Evolutionary conservation across 2,888 invertebrate genomes (phyloP).

Genomic region (Penaeus monodon): DNA sequence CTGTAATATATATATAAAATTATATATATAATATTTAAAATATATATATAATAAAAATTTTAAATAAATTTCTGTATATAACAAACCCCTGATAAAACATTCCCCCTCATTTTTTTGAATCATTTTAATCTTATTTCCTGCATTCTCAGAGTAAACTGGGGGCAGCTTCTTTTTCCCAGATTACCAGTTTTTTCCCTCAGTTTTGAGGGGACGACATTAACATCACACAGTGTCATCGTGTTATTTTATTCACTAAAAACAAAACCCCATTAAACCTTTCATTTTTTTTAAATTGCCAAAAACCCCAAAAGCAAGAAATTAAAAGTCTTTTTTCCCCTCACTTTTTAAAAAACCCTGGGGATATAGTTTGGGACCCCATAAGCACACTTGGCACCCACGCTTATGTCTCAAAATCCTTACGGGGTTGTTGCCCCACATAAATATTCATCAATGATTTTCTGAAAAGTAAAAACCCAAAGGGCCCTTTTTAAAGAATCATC

Average conservation of each 20-base stretch:
- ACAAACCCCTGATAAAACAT: slow-evolving; percentile 36
- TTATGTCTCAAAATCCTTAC: slow-evolving; percentile 54
- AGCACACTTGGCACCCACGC: slow-evolving; percentile 51
- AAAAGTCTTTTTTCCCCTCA: slow-evolving; percentile 21
- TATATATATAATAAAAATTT: no score
- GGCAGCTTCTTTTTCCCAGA: not conserved
- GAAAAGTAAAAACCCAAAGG: slow-evolving; percentile 36
- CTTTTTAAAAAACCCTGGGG: slow-evolving; percentile 26
- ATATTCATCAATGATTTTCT: slow-evolving; percentile 65
- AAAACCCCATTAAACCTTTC: slow-evolving; percentile 5
- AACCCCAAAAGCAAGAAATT: slow-evolving; percentile 29
- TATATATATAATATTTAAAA: no score
- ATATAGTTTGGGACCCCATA: slow-evolving; percentile 53
- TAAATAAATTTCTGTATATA: slow-evolving; percentile 41
- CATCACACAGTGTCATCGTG: slow-evolving; percentile 35
- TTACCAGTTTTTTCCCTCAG: slow-evolving; percentile 34
- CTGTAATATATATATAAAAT: no score
- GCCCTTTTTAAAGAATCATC: not conserved
- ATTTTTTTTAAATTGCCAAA: slow-evolving; percentile 21
- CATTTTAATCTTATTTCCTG: slow-evolving; percentile 25
- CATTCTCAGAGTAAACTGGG: not conserved
- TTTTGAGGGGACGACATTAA: slow-evolving; percentile 20
- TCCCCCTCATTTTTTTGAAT: slow-evolving; percentile 25
- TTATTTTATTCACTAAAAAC: slow-evolving; percentile 26
- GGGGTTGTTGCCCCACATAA: slow-evolving; percentile 63